phyloP scores from a whole-genome alignment of 1,140 invertebrate species.

The Lepidostoma basale region DNA sequence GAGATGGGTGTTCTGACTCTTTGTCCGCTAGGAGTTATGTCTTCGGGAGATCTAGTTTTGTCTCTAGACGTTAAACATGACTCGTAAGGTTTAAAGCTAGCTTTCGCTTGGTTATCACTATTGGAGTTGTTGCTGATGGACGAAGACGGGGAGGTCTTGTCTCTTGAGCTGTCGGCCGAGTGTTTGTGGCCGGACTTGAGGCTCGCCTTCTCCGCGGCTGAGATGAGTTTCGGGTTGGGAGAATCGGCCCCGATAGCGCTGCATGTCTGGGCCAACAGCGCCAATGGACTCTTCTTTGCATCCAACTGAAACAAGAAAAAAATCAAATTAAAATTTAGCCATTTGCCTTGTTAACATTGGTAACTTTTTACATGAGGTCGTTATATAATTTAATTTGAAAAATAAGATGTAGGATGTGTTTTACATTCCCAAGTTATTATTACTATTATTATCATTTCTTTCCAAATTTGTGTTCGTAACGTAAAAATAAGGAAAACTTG shows the following conservation, averaged over 20 bases:
- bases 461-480: too few species aligned
- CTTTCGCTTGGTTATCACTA: constrained; percentile 56
- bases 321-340: constrained; percentile 56
- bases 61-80: constrained; percentile 64
- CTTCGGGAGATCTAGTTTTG: constrained; percentile 66
- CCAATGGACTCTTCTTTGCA: constrained; percentile 93
- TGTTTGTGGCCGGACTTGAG: constrained; percentile 64
- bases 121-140: constrained; percentile 53
- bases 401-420: too few species aligned
- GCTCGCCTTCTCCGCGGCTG: constrained; percentile 70
- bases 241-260: constrained; percentile 92
- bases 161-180: constrained; percentile 60
- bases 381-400: too few species aligned
- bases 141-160: constrained; percentile 63
- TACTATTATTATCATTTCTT: not conserved
- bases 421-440: not conserved
- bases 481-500: too few species aligned
- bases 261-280: constrained; percentile 91
- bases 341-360: too few species aligned
- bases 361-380: too few species aligned
- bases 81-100: constrained; percentile 77
- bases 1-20: constrained; percentile 63
- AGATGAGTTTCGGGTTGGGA: constrained; percentile 72
- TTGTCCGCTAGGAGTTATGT: constrained; percentile 59
- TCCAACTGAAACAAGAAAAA: constrained; percentile 82